Conservation (phyloP, 2,888 invertebrate species). For the Graphium colonna region DNA sequence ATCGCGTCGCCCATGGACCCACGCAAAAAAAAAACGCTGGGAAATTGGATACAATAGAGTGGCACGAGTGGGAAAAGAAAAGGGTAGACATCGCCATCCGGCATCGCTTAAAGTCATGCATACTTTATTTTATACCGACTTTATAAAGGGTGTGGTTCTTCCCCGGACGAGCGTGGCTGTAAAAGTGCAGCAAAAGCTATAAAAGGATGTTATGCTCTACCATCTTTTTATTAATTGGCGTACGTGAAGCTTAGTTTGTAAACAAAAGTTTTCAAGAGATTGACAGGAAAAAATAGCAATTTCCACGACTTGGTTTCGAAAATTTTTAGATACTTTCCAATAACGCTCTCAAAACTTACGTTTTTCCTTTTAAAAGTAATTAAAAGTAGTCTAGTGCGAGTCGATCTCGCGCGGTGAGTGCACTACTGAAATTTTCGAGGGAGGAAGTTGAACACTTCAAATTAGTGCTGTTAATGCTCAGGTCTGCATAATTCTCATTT, state of each 20-base stretch:
- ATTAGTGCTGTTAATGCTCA: conserved; percentile 20
- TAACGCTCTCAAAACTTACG: conserved; percentile 16
- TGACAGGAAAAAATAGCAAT: neutral
- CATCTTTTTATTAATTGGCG: no score
- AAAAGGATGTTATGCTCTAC: no score
- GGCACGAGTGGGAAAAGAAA: no score
- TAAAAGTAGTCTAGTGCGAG: conserved; percentile 22
- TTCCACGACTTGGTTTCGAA: neutral
- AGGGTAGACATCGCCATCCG: no score
- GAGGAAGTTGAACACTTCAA: conserved; percentile 25
- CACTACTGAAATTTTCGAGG: conserved; percentile 21
- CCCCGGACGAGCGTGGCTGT: no score
- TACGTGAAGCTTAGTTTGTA: neutral
- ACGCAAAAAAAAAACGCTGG: no score
- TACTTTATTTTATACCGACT: no score
- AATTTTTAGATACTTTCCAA: conserved; percentile 1
- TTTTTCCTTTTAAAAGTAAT: conserved; percentile 21
- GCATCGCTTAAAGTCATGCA: no score
- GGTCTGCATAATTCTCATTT: conserved; percentile 15
- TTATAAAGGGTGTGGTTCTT: no score
- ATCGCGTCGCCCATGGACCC: no score
- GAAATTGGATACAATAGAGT: no score
- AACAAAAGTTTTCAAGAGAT: conserved; percentile 6
- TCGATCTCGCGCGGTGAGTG: conserved; percentile 22
- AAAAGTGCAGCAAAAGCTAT: no score